Evolutionary conservation across 2,113 vertebrate genomes (phyloP).

Genomic region (Dicentrarchus labrax): DNA sequence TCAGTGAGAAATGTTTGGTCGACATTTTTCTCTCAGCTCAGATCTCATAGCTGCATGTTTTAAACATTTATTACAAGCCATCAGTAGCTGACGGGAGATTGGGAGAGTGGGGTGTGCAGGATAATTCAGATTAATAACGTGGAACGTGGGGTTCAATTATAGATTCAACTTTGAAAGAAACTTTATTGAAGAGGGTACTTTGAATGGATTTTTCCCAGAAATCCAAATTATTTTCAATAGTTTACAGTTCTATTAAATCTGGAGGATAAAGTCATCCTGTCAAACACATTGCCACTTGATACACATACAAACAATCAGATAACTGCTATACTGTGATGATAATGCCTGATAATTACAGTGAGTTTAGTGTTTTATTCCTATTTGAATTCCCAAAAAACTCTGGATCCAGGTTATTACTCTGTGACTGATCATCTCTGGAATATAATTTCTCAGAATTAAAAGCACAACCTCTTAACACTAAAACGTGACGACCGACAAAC

Average conservation of each 20-base stretch:
- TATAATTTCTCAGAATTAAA: background rate
- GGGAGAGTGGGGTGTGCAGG: too few species aligned
- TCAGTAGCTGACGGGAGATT: too few species aligned
- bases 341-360: too few species aligned
- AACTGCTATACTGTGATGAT: background rate
- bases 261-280: too few species aligned
- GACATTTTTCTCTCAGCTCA: too few species aligned
- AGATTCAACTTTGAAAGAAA: background rate
- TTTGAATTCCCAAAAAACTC: too few species aligned
- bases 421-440: background rate
- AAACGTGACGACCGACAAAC: slow-evolving; percentile 13
- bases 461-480: background rate
- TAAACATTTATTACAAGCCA: too few species aligned
- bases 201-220: background rate
- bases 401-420: background rate
- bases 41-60: background rate
- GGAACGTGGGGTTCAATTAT: background rate
- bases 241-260: background rate
- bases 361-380: too few species aligned
- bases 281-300: too few species aligned
- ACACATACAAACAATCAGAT: background rate
- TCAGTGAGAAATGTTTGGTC: too few species aligned
- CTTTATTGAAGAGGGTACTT: background rate
- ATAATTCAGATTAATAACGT: too few species aligned
- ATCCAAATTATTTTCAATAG: background rate